These are phyloP conservation scores for Struthio camelus DNA, from an alignment of 2,113 vertebrate species.

Conservation along the genomic window DNA sequence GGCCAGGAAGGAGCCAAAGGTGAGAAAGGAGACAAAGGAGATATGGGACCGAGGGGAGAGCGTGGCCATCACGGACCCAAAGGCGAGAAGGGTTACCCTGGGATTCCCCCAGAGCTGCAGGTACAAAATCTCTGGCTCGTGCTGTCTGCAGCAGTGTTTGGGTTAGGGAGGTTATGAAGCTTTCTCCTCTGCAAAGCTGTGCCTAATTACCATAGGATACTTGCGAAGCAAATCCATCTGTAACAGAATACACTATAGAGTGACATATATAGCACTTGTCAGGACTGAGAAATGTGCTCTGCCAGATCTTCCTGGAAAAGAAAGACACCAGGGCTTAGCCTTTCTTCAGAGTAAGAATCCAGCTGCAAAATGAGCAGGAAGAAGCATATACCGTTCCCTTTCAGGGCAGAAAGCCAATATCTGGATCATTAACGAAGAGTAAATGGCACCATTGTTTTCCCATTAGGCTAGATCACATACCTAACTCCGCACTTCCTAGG, in stretches of 20 bases:
- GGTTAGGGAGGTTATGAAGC: neutral
- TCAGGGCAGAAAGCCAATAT: neutral
- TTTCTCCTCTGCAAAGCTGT: neutral
- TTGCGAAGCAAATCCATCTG: neutral
- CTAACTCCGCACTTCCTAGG: neutral
- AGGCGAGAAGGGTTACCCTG: conserved; percentile 84
- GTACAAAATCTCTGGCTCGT: conserved; percentile 36
- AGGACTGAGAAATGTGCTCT: neutral
- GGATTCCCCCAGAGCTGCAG: conserved; percentile 83
- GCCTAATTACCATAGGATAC: neutral
- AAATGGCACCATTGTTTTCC: neutral
- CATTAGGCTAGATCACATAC: neutral
- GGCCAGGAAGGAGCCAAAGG: conserved; percentile 83
- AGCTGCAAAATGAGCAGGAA: neutral
- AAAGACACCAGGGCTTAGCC: neutral
- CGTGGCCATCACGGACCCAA: conserved; percentile 80
- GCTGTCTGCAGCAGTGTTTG: neutral
- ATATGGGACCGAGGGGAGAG: conserved; percentile 80
- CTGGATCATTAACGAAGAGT: neutral
- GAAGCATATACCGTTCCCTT: neutral
- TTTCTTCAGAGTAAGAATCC: neutral
- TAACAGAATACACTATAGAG: neutral
- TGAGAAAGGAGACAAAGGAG: conserved; percentile 84
- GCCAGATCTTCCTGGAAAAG: neutral
- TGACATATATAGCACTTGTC: neutral